Base-by-base conservation (phyloP, 2,888 invertebrate genomes). In the Eristalinus aeneus region DNA sequence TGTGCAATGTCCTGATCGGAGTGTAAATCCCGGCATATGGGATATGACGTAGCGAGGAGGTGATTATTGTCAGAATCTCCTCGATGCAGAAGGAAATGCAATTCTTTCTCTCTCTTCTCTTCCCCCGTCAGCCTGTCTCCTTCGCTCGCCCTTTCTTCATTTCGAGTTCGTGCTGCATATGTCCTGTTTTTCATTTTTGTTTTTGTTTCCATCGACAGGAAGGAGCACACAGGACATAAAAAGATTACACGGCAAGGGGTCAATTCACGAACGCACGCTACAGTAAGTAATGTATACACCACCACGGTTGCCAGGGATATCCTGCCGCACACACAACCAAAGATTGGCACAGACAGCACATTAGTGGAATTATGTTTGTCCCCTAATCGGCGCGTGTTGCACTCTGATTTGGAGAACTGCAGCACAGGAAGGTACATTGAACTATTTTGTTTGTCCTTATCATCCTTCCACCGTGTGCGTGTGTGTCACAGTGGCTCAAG, bases 11-110 rank as follows among this genome's bases (percentile, higher is more conserved):
- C 27, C 39, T 58, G 22, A 12, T 12, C 16, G 39, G 0, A 31
- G 54, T 39, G 22, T 68, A 69, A 80, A 74, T 80, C 63, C 74
- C 36, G 63, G 16, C 80, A 80, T 80, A 80, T 74, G 80, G 10
- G 80, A 58, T 74, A 39, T 63, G 80, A 27, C 27, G 27, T 27
- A 5, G 27, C 6, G 39, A 46, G 39, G n/a, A n/a, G n/a, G n/a
- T 46, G n/a, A 73, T 79, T 79, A 54, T 34, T 65, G 61, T 34
- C 12, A 27, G 60, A 60, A 46, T 72, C 53, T 36, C 11, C 53
- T 23, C 16, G 23, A 46, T 22, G 16, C 73, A 68, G 61, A 27
- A 74, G 31, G 22, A 74, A 80, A 56, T 68, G 73, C 80, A 74
- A 60, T 73, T 39, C 23, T 32, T 64, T 46, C 31, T 39, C n/a